Conservation (phyloP, 2,888 invertebrate genomes). For the Drosophila meridiana region DNA sequence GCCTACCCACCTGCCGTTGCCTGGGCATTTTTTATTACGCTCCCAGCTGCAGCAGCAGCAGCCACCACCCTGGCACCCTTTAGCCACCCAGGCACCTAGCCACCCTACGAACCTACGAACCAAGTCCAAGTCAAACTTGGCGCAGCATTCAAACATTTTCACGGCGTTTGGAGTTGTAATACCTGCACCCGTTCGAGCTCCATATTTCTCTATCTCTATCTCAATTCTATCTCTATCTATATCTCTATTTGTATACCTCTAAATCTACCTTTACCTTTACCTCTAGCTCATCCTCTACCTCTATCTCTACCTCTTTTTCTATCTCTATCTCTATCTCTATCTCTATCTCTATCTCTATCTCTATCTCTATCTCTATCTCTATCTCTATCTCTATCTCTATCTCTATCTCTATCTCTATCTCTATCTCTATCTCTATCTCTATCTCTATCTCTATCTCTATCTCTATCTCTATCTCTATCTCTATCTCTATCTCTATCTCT, state of each 20-base stretch:
- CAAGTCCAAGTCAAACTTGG: conserved; percentile 25
- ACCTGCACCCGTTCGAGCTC: conserved; percentile 9
- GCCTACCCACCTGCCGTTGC: conserved; percentile 8
- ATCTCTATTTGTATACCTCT: background rate
- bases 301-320: background rate
- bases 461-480: conserved; percentile 1
- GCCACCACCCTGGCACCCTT: conserved; percentile 12
- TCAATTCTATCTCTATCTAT: background rate
- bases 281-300: background rate
- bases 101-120: conserved; percentile 11
- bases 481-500: conserved; percentile 2
- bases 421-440: conserved; percentile 5
- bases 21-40: conserved; percentile 58
- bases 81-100: conserved; percentile 1
- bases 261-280: background rate
- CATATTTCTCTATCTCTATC: background rate
- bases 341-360: conserved; percentile 4
- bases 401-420: background rate
- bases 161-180: conserved; percentile 26
- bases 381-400: background rate
- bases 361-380: background rate
- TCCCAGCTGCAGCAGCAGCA: conserved; percentile 20
- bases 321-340: conserved; percentile 1
- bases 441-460: conserved; percentile 4
- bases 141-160: conserved; percentile 24